These are phyloP conservation scores for Thysanoteuthis rhombus DNA, from an alignment of 2,888 invertebrate species.

Conservation along the genomic window DNA sequence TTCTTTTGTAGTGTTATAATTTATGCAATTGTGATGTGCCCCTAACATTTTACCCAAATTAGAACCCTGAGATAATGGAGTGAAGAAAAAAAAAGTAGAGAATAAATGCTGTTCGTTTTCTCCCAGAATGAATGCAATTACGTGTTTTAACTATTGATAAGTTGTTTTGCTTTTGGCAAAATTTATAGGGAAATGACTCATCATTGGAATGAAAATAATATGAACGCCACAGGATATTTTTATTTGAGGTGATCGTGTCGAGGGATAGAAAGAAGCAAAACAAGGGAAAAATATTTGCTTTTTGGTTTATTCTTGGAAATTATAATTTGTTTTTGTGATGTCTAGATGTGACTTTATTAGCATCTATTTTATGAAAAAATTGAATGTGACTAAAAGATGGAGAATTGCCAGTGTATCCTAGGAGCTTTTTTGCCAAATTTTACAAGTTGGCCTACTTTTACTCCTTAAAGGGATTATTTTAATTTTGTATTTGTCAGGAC, in stretches of 20 bases:
- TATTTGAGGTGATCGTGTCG: background rate
- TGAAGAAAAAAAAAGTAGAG: background rate
- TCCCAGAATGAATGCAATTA: background rate
- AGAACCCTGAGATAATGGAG: background rate
- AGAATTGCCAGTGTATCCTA: background rate
- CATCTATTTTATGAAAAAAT: background rate
- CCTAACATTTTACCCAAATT: background rate
- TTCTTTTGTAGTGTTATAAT: background rate
- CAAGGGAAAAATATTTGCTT: background rate
- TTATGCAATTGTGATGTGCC: background rate
- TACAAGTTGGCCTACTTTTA: too few species aligned
- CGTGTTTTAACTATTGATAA: background rate
- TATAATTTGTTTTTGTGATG: background rate
- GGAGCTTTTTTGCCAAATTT: background rate
- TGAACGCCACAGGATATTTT: background rate
- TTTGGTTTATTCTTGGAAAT: background rate
- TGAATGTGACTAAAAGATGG: background rate
- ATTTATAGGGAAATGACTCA: background rate
- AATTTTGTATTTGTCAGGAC: too few species aligned
- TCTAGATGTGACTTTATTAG: background rate
- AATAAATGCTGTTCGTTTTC: background rate
- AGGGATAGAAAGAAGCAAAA: background rate
- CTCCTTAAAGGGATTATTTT: too few species aligned
- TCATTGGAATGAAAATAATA: background rate
- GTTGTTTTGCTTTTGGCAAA: slow-evolving; percentile 12